Percentiles rank a stretch among this genome's conserved stretches.
Evolutionary conservation across 2,113 vertebrate genomes (phyloP).

Genomic region (Xyrauchen texanus): DNA sequence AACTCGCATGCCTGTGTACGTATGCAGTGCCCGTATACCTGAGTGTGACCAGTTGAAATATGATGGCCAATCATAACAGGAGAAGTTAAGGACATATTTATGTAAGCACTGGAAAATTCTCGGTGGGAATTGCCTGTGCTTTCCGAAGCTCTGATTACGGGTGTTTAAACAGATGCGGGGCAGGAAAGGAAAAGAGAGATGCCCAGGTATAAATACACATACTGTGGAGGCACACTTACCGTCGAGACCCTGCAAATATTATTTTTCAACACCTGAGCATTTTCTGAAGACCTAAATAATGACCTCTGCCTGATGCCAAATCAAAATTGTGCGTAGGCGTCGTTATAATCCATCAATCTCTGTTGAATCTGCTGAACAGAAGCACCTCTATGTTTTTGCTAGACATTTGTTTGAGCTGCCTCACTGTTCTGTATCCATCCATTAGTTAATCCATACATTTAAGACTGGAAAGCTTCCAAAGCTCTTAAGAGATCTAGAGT

Average conservation of each 20-base stretch:
- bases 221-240: slow-evolving; percentile 45
- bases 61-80: slow-evolving; percentile 58
- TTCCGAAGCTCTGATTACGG: slow-evolving; percentile 50
- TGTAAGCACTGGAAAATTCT: slow-evolving; percentile 49
- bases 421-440: slow-evolving; percentile 2
- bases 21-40: background rate
- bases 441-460: slow-evolving; percentile 3
- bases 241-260: slow-evolving; percentile 52
- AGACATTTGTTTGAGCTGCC: background rate
- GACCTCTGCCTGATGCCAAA: slow-evolving; percentile 36
- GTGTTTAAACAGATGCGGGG: slow-evolving; percentile 54
- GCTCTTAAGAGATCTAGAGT: slow-evolving; percentile 23
- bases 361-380: slow-evolving; percentile 36
- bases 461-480: slow-evolving; percentile 18
- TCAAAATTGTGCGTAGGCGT: slow-evolving; percentile 40
- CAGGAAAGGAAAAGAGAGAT: slow-evolving; percentile 13
- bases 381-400: slow-evolving; percentile 19
- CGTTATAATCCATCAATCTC: slow-evolving; percentile 48
- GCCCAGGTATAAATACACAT: slow-evolving; percentile 44
- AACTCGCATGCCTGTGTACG: background rate
- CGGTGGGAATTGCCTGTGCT: slow-evolving; percentile 42
- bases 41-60: slow-evolving; percentile 36
- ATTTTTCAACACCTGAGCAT: slow-evolving; percentile 50
- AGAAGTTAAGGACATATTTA: slow-evolving; percentile 55
- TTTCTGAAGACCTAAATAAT: slow-evolving; percentile 52